These are phyloP conservation scores for Sciaenops ocellatus DNA, from an alignment of 2,797 vertebrate species.

Conservation along the genomic window DNA sequence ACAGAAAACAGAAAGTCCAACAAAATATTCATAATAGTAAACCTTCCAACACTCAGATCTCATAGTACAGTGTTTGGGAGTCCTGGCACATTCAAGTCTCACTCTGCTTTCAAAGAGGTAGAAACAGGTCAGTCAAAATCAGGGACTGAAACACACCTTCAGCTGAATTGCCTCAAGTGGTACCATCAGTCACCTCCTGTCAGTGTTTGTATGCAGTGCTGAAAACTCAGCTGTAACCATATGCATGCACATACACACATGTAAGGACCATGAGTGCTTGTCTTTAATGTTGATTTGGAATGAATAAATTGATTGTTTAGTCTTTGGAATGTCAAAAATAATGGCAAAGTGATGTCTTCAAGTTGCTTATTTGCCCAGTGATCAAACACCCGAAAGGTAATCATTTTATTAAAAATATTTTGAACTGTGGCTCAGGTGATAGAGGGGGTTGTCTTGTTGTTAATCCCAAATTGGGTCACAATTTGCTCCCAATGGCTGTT, in stretches of 20 bases:
- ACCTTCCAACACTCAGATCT: conserved; percentile 20
- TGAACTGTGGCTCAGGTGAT: too few relatives aligned
- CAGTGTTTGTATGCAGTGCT: not conserved
- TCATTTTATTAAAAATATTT: too few relatives aligned
- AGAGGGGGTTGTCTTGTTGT: too few relatives aligned
- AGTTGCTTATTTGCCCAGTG: not conserved
- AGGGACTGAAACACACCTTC: not conserved
- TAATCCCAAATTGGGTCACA: too few relatives aligned
- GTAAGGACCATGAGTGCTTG: not conserved
- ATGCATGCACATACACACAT: not conserved
- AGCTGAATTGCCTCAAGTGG: conserved; percentile 14
- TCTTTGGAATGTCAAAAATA: not conserved
- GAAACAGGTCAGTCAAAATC: conserved; percentile 22
- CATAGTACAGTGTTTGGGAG: not conserved
- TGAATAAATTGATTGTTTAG: not conserved
- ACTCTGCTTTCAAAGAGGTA: conserved; percentile 10
- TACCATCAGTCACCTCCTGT: conserved; percentile 14
- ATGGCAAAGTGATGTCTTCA: not conserved
- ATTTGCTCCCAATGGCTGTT: too few relatives aligned
- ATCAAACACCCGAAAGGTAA: not conserved
- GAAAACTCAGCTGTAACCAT: not conserved
- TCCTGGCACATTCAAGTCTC: not conserved
- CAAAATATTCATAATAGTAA: not conserved
- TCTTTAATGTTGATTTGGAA: not conserved
- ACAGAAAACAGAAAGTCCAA: conserved; percentile 12